Evolutionary conservation across 2,113 vertebrate genomes (phyloP).

Genomic region (Notechis scutatus): DNA sequence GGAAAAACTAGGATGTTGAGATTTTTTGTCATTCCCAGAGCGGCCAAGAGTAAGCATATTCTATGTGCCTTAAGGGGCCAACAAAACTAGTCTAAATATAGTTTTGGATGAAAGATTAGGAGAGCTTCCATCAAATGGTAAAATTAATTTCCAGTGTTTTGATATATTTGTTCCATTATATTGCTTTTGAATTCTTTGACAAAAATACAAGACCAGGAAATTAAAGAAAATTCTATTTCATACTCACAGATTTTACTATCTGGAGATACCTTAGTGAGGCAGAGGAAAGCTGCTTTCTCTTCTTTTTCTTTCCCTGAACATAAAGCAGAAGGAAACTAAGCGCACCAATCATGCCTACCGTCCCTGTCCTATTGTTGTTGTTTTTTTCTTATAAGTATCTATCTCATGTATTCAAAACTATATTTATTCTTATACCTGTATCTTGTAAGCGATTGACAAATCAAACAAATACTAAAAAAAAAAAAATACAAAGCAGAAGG

Average conservation of each 20-base stretch:
- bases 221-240: neutral
- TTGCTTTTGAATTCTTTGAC: neutral
- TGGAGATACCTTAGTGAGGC: neutral
- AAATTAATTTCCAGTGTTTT: neutral
- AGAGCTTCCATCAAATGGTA: neutral
- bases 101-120: conserved; percentile 10
- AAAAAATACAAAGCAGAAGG: too few relatives aligned
- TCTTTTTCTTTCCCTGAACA: neutral
- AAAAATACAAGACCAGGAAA: neutral
- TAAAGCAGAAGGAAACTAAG: neutral
- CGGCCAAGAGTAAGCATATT: conserved; percentile 14
- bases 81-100: conserved; percentile 9
- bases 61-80: neutral
- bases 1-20: conserved; percentile 5
- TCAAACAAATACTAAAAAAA: too few relatives aligned
- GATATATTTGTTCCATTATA: neutral
- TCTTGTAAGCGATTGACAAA: too few relatives aligned
- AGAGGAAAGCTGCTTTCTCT: neutral
- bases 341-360: too few relatives aligned
- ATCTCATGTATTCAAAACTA: too few relatives aligned
- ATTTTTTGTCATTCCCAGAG: conserved; percentile 12
- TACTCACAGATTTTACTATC: neutral
- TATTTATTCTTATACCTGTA: too few relatives aligned
- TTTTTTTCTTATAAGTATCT: too few relatives aligned
- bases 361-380: too few relatives aligned